These are phyloP conservation scores for Anthopleura xanthogrammica DNA, from an alignment of 92 coral and sea anemone genomes.

Conservation along the genomic window DNA sequence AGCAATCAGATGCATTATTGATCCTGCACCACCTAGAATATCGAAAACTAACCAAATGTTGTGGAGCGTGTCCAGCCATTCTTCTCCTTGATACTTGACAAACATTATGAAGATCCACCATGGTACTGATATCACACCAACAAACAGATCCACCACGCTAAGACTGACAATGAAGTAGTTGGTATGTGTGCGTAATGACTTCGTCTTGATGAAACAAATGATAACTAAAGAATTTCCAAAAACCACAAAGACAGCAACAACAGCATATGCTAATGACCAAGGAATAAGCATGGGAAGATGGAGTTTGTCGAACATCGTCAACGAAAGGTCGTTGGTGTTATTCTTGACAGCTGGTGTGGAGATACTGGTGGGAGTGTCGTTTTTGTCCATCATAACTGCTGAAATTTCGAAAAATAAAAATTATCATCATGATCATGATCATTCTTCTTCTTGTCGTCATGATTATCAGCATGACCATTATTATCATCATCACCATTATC, in stretches of 20 bases:
- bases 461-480: too few species aligned
- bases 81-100: slow-evolving; percentile 31
- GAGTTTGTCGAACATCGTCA: background rate
- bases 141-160: slow-evolving; percentile 63
- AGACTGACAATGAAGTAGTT: slow-evolving; percentile 71
- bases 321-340: too few species aligned
- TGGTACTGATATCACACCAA: slow-evolving; percentile 61
- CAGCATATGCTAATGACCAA: slow-evolving; percentile 48
- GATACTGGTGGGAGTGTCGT: too few species aligned
- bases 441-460: too few species aligned
- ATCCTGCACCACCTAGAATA: slow-evolving; percentile 70
- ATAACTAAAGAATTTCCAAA: slow-evolving; percentile 63
- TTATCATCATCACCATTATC: too few species aligned
- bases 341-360: too few species aligned
- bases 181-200: slow-evolving; percentile 52
- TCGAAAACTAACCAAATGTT: slow-evolving; percentile 68
- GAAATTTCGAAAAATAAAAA: too few species aligned
- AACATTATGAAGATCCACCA: slow-evolving; percentile 65
- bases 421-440: too few species aligned
- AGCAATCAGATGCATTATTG: slow-evolving; percentile 69
- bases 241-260: slow-evolving; percentile 47
- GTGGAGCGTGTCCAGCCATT: slow-evolving; percentile 49
- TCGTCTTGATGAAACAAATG: slow-evolving; percentile 51
- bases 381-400: background rate
- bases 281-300: slow-evolving; percentile 25